Evolutionary conservation across 2,888 invertebrate species (phyloP).

Genomic region (Eupithecia subfuscata): DNA sequence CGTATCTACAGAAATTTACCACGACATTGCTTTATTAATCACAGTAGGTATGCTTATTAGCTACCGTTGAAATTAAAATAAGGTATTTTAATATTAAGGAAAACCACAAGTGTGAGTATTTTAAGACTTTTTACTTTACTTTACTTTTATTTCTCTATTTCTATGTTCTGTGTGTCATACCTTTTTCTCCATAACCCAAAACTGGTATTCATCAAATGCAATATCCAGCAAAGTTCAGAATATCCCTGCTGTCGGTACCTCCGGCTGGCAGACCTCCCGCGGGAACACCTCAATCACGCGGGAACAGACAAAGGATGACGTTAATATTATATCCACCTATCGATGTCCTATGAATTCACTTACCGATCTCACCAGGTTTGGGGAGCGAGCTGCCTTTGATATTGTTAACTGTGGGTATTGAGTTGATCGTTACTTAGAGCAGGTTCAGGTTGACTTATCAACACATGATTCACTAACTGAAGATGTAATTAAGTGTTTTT

Average conservation of each 20-base stretch:
- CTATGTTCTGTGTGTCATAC: background rate
- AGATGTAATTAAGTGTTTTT: background rate
- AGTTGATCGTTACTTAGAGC: background rate
- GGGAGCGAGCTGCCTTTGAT: conserved; percentile 8
- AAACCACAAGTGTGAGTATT: background rate
- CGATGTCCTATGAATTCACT: conserved; percentile 36
- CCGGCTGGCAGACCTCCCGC: conserved; percentile 30
- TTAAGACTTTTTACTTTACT: too few relatives aligned
- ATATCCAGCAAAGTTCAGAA: conserved; percentile 19
- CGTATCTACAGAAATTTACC: background rate
- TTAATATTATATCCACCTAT: conserved; percentile 41
- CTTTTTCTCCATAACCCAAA: background rate
- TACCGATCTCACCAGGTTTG: conserved; percentile 24
- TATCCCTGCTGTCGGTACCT: conserved; percentile 12
- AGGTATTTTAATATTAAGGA: background rate
- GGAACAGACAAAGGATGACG: conserved; percentile 41
- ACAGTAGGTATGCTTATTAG: background rate
- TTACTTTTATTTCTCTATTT: too few relatives aligned
- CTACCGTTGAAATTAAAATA: background rate
- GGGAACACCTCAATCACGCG: conserved; percentile 43
- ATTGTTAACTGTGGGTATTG: background rate
- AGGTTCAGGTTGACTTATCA: background rate
- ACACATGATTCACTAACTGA: background rate
- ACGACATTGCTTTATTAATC: too few relatives aligned
- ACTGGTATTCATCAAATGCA: background rate